Conservation (phyloP, 2,113 vertebrate genomes). For the Dolichallabes microphthalmus region DNA sequence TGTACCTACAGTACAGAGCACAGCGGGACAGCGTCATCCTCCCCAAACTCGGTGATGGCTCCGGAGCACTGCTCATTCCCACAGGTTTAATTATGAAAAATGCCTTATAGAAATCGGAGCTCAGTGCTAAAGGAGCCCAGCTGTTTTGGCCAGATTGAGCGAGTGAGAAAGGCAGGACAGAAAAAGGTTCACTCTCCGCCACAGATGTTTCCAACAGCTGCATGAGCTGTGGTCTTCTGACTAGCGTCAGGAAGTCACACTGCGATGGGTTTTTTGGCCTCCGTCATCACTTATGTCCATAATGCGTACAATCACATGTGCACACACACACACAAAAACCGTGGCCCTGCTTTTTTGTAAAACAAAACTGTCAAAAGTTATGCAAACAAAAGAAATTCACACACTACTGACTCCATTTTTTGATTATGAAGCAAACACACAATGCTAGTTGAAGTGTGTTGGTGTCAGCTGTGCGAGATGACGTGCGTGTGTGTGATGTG, state of each 20-base stretch:
- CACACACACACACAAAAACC: slow-evolving; percentile 25
- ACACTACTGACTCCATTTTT: background rate
- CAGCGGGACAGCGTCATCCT: slow-evolving; percentile 47
- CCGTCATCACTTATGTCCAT: slow-evolving; percentile 49
- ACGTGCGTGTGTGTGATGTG: background rate
- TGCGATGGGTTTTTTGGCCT: slow-evolving; percentile 37
- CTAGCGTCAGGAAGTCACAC: slow-evolving; percentile 48
- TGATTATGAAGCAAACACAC: slow-evolving; percentile 22
- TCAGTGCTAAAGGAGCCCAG: slow-evolving; percentile 47
- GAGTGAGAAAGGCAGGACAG: slow-evolving; percentile 42
- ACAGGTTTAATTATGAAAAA: slow-evolving; percentile 60
- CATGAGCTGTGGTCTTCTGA: slow-evolving; percentile 40
- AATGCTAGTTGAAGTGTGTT: background rate
- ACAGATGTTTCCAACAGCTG: slow-evolving; percentile 56
- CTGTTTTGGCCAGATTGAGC: slow-evolving; percentile 54
- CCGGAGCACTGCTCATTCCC: slow-evolving; percentile 45
- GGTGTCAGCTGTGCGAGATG: background rate
- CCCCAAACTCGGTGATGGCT: slow-evolving; percentile 46
- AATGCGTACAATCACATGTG: slow-evolving; percentile 37
- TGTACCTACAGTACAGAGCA: slow-evolving; percentile 37
- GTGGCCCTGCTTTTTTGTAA: background rate
- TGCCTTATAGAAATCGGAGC: slow-evolving; percentile 52
- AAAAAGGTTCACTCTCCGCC: slow-evolving; percentile 40
- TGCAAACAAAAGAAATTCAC: slow-evolving; percentile 10
- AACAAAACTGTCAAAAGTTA: slow-evolving; percentile 18